Conservation (phyloP, 2,113 vertebrate species). For the Platysteira castanea region DNA sequence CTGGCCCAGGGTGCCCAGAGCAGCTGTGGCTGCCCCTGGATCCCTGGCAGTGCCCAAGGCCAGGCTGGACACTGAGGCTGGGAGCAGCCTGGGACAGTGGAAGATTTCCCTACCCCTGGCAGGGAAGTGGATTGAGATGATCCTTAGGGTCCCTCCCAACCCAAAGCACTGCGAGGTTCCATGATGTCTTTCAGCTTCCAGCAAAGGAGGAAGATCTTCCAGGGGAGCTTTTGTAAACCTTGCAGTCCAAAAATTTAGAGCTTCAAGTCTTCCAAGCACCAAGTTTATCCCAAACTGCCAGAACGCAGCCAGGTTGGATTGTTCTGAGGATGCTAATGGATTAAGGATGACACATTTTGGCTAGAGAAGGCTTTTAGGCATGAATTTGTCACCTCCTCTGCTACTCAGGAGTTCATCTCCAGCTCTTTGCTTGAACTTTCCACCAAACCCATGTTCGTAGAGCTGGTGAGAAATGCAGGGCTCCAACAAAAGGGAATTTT, state of each 20-base stretch:
- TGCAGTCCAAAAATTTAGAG: background rate
- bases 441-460: background rate
- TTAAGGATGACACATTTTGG: background rate
- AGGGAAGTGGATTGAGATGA: background rate
- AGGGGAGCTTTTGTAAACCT: background rate
- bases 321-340: background rate
- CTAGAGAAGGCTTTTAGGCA: background rate
- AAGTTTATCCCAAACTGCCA: background rate
- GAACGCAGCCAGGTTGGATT: background rate
- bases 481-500: background rate
- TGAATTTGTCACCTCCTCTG: background rate
- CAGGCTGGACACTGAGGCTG: background rate
- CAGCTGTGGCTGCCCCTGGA: background rate
- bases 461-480: background rate
- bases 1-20: background rate
- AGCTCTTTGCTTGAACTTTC: background rate
- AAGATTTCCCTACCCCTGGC: background rate
- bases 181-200: background rate
- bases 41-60: accelerated
- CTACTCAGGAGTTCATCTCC: background rate
- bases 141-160: background rate
- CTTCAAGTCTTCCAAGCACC: background rate
- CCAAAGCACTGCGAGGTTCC: background rate
- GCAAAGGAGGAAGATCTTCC: background rate
- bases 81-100: accelerated